Base-by-base conservation (phyloP, 2,113 vertebrate species). In the Percina caprodes region DNA sequence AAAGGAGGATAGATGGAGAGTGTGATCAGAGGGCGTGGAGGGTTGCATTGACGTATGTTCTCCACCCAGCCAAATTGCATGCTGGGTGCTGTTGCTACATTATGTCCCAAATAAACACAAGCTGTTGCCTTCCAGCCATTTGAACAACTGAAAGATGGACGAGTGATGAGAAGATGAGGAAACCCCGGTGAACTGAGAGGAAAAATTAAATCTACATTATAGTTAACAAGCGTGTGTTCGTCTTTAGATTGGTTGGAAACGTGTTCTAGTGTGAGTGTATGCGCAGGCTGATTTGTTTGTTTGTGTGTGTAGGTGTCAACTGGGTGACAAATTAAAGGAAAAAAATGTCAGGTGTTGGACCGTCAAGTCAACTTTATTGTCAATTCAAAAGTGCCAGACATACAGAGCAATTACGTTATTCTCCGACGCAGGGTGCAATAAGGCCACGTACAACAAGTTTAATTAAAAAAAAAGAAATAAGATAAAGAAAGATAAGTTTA, bases 81-180 rank as follows among this genome's bases (percentile, higher is more conserved):
- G 79, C 49, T 84, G 84, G 73, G 86, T 79, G 54, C 77, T 83
- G 87, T 89, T 92, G 85, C 88, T 86, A 86, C 51, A 89, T 58
- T 51, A 61, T 55, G 68, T 11, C 59, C 52, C 69, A 90, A 91
- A 92, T 89, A 93, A 92, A 93, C 84, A 90, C 79, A 83, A 82
- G 69, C 83, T 79, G 80, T 80, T 84, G 66, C 77, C 81, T 79
- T 71, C 16, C 14, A 81, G 82, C 70, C 63, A 73, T 72, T 56
- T 49, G 73, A 82, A 67, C 70, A 69, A 21, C 54, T 30, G 30
- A 30, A 30, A 83, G 48, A 85, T 35, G 71, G 69, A 67, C 56
- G 19, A 59, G 52, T 67, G 59, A 51, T 35, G 70, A 58, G 2
- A 69, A 30, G n/a, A 58, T n/a, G 61, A 21, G 14, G 39, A 10